Evolutionary conservation across 1,140 invertebrate species (phyloP).

Genomic region (Penaeus chinensis): DNA sequence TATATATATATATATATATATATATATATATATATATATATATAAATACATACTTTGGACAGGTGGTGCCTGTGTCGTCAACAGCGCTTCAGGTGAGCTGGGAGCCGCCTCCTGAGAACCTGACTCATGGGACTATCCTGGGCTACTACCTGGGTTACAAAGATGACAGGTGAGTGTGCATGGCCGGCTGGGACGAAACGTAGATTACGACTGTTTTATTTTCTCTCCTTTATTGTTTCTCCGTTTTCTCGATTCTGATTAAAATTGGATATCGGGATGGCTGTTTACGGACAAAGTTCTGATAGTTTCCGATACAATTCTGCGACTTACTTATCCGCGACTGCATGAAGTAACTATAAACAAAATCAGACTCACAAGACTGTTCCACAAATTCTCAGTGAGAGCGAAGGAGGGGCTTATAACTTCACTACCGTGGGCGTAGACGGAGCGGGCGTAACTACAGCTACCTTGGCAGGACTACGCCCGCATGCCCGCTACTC

Average conservation of each 20-base stretch:
- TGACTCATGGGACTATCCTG: slow-evolving; percentile 79
- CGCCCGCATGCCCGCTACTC: slow-evolving; percentile 67
- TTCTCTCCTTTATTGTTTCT: background rate
- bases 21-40: too few species aligned
- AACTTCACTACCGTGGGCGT: slow-evolving; percentile 56
- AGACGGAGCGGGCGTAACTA: slow-evolving; percentile 42
- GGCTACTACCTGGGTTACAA: slow-evolving; percentile 77
- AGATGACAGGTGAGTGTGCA: slow-evolving; percentile 48
- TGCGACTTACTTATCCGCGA: background rate
- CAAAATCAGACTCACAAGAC: background rate
- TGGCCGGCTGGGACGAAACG: slow-evolving; percentile 1
- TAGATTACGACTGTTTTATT: background rate
- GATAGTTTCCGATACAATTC: background rate
- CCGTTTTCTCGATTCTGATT: too few species aligned
- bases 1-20: too few species aligned
- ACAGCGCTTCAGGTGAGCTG: slow-evolving; percentile 82
- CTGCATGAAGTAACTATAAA: too few species aligned
- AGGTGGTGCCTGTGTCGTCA: slow-evolving; percentile 76
- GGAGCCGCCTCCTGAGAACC: slow-evolving; percentile 77
- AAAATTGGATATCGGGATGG: too few species aligned
- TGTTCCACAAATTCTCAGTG: slow-evolving; percentile 17
- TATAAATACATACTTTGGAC: background rate
- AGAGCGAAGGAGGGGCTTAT: slow-evolving; percentile 38
- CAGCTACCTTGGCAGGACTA: slow-evolving; percentile 61
- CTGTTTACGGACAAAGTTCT: too few species aligned